Conservation (phyloP, 2,797 vertebrate genomes). For the Linurgus olivaceus region DNA sequence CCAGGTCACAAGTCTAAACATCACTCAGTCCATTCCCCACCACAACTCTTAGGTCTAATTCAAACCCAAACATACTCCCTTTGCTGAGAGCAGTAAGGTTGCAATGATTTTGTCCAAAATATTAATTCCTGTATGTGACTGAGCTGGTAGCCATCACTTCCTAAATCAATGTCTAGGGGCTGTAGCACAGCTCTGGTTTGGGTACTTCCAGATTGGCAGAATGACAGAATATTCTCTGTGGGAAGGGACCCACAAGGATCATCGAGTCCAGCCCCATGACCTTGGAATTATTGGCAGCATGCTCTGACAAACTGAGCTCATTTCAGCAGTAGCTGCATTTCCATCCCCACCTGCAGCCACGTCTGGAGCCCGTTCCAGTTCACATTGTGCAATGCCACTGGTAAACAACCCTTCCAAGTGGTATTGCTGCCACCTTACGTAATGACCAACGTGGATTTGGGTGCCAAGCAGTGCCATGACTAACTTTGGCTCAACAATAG, state of each 20-base stretch:
- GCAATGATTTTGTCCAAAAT: neutral
- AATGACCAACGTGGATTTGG: neutral
- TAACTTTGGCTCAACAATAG: conserved; percentile 39
- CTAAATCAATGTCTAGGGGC: neutral
- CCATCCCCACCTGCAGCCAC: neutral
- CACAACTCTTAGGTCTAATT: neutral
- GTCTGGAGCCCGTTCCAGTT: neutral
- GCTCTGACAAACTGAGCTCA: neutral
- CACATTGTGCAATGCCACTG: neutral
- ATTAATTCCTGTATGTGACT: neutral
- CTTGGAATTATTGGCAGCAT: fast-evolving
- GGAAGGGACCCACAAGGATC: neutral
- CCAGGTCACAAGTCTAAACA: neutral
- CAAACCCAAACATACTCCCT: neutral
- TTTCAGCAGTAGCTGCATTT: neutral
- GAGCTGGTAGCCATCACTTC: neutral
- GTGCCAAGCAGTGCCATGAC: conserved; percentile 44
- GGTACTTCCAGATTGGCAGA: fast-evolving
- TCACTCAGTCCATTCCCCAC: neutral
- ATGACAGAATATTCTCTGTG: neutral
- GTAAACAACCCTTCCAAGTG: conserved; percentile 40
- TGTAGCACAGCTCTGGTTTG: neutral
- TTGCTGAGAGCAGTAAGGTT: neutral
- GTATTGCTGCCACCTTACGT: conserved; percentile 36
- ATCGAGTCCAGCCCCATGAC: neutral